A percentile compares a stretch with the other conserved stretches of the same genome.
These are phyloP conservation scores for Gopherus evgoodei DNA, from an alignment of 2,113 vertebrate genomes.

Conservation along the genomic window DNA sequence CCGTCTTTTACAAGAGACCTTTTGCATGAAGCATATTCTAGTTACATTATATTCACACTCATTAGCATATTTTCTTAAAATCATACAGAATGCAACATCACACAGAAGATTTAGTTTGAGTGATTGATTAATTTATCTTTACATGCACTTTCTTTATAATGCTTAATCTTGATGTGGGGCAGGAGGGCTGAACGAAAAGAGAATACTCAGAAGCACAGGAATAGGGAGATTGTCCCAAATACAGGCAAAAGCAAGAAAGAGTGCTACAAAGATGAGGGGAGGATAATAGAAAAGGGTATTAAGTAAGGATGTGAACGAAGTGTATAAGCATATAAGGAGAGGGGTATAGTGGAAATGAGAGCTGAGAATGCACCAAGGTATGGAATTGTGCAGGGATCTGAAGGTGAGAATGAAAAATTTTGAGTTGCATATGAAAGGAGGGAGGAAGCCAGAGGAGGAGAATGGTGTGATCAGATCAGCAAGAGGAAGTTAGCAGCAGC, in stretches of 20 bases:
- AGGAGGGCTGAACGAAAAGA: neutral
- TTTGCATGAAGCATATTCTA: too few relatives aligned
- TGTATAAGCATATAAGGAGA: neutral
- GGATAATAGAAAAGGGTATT: neutral
- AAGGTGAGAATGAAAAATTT: neutral
- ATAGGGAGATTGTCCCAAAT: neutral
- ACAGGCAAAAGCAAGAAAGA: neutral
- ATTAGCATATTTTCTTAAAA: too few relatives aligned
- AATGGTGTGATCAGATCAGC: neutral
- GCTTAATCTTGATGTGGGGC: neutral
- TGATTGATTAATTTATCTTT: rapidly evolving
- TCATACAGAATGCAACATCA: too few relatives aligned
- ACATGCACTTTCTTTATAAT: neutral
- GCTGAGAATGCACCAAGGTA: neutral
- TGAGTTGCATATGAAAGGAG: neutral
- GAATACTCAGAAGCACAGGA: neutral
- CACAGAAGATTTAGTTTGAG: neutral
- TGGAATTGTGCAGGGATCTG: neutral
- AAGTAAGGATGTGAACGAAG: neutral
- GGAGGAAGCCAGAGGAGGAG: neutral
- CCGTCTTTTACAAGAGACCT: too few relatives aligned
- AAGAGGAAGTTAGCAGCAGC: neutral
- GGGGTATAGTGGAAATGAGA: neutral
- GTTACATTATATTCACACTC: too few relatives aligned
- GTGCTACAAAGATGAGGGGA: neutral